Percentiles rank a stretch among this genome's conserved stretches.
Evolutionary conservation across 2,888 invertebrate species (phyloP).

Genomic region (Metopia argyrocephala): DNA sequence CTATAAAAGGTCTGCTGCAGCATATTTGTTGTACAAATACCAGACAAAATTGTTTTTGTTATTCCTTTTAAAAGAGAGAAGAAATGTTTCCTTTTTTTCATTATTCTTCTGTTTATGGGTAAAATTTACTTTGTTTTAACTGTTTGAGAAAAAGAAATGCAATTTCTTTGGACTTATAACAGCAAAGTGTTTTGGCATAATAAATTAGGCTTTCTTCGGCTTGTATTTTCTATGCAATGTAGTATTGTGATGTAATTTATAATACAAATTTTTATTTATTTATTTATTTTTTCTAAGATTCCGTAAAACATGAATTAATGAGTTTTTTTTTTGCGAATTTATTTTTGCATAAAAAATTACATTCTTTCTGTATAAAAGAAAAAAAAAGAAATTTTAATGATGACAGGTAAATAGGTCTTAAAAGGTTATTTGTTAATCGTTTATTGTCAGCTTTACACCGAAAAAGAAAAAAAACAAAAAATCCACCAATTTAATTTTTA

Average conservation of each 20-base stretch:
- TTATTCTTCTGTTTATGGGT: background rate
- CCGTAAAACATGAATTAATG: background rate
- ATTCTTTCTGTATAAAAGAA: background rate
- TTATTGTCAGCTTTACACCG: no score
- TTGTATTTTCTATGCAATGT: background rate
- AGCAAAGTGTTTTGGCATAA: no score
- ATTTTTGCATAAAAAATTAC: background rate
- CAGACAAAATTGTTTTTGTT: no score
- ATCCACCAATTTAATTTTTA: no score
- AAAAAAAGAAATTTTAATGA: no score
- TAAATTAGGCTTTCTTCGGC: no score
- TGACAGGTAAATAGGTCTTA: no score
- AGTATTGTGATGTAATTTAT: background rate
- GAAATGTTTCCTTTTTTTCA: slow-evolving; percentile 8
- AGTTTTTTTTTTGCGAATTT: background rate
- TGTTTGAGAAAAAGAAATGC: no score
- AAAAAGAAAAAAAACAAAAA: no score
- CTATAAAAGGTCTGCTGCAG: slow-evolving; percentile 28
- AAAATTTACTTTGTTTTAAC: background rate
- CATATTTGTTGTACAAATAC: background rate
- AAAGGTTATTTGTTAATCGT: no score
- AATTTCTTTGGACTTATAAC: no score
- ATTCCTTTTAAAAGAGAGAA: no score
- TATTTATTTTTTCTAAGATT: background rate
- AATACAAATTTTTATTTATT: background rate